Conservation (phyloP, 2,888 invertebrate genomes). For the Hirtodrosophila confusa region DNA sequence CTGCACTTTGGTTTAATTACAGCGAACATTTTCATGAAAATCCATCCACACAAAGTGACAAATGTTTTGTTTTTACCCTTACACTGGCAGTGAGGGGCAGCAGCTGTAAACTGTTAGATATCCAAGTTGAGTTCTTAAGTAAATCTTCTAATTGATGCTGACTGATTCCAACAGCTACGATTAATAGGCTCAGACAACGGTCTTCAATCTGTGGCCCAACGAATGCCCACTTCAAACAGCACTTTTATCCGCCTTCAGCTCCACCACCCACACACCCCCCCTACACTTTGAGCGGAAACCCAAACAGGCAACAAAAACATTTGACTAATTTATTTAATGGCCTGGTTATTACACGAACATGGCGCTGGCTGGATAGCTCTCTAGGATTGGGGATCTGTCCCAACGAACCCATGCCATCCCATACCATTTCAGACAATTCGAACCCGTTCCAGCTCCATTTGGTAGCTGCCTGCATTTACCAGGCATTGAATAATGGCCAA, state of each 20-base stretch:
- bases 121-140: not conserved
- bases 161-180: slow-evolving; percentile 8
- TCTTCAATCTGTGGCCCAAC: slow-evolving; percentile 7
- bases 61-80: slow-evolving; percentile 29
- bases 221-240: slow-evolving; percentile 7
- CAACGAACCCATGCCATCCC: slow-evolving; percentile 3
- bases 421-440: not conserved
- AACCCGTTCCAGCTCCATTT: slow-evolving; percentile 4
- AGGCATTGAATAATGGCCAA: slow-evolving; percentile 69
- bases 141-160: slow-evolving; percentile 5
- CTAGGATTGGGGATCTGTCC: not conserved
- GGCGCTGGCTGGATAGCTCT: slow-evolving; percentile 23
- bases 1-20: slow-evolving; percentile 46
- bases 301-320: slow-evolving; percentile 47
- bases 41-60: slow-evolving; percentile 20
- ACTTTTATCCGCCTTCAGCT: slow-evolving; percentile 1
- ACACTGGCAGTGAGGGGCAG: too few relatives aligned
- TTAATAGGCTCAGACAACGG: slow-evolving; percentile 5
- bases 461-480: slow-evolving; percentile 44
- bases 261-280: not conserved
- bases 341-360: slow-evolving; percentile 73
- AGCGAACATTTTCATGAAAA: slow-evolving; percentile 26
- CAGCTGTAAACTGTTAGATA: too few relatives aligned
- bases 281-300: slow-evolving; percentile 22
- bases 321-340: slow-evolving; percentile 76